Conservation (phyloP, 2,113 vertebrate species). For the Tonatia bakeri region DNA sequence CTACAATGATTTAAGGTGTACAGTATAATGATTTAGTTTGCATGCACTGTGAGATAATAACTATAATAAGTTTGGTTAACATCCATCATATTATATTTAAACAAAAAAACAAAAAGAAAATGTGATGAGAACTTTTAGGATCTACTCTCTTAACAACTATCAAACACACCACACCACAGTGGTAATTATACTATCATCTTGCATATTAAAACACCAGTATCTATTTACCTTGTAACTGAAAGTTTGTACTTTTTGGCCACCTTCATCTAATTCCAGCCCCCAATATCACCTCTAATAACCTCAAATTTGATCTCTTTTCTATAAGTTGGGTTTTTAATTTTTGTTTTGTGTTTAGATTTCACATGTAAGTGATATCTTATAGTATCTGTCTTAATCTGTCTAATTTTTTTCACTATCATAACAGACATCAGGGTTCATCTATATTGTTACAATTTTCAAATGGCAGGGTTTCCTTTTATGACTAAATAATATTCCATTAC, state of each 20-base stretch:
- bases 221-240: not conserved
- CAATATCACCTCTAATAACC: not conserved
- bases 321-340: not conserved
- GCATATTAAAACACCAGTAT: not conserved
- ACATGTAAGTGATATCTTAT: not conserved
- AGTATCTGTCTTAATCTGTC: not conserved
- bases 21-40: not conserved
- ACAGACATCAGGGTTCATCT: not conserved
- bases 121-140: not conserved
- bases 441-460: not conserved
- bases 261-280: not conserved
- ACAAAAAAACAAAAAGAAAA: not conserved
- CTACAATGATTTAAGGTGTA: not conserved
- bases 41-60: not conserved
- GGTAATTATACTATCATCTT: not conserved
- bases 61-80: not conserved
- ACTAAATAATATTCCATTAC: too few relatives aligned
- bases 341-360: not conserved
- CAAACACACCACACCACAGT: not conserved
- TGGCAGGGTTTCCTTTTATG: not conserved
- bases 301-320: not conserved
- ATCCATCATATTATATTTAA: not conserved
- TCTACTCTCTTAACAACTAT: not conserved
- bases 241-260: not conserved
- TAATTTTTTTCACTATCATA: not conserved